Evolutionary conservation across 2,888 invertebrate species (phyloP).

Genomic region (Heliothis peltigera): DNA sequence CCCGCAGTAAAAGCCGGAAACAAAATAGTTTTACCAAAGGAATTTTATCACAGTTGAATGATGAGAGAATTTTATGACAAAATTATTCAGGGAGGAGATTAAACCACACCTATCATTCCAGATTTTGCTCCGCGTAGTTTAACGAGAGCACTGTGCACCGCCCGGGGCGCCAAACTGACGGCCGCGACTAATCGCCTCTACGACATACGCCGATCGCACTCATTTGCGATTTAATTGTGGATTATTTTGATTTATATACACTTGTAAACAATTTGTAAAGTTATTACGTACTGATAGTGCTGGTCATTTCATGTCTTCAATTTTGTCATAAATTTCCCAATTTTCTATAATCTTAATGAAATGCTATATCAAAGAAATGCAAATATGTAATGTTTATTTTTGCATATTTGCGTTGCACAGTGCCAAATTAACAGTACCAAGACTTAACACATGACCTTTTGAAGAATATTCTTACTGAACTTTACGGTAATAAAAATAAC

Average conservation of each 20-base stretch:
- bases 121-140: neutral
- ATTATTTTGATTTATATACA: conserved; percentile 52
- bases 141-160: conserved; percentile 57
- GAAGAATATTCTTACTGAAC: neutral
- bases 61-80: no score
- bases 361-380: neutral
- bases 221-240: conserved; percentile 58
- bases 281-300: neutral
- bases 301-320: neutral
- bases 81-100: no score
- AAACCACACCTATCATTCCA: neutral
- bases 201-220: conserved; percentile 56
- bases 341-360: neutral
- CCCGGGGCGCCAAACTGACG: conserved; percentile 69
- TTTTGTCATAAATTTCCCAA: neutral
- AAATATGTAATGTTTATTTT: neutral
- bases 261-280: conserved; percentile 14
- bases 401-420: neutral
- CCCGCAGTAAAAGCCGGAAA: no score
- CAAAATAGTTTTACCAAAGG: no score
- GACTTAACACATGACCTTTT: neutral
- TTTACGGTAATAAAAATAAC: conserved; percentile 24
- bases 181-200: conserved; percentile 70
- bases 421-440: neutral
- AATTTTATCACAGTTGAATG: no score